Conservation (phyloP, 64 coral and sea anemone genomes). For the Pocillopora damicornis region DNA sequence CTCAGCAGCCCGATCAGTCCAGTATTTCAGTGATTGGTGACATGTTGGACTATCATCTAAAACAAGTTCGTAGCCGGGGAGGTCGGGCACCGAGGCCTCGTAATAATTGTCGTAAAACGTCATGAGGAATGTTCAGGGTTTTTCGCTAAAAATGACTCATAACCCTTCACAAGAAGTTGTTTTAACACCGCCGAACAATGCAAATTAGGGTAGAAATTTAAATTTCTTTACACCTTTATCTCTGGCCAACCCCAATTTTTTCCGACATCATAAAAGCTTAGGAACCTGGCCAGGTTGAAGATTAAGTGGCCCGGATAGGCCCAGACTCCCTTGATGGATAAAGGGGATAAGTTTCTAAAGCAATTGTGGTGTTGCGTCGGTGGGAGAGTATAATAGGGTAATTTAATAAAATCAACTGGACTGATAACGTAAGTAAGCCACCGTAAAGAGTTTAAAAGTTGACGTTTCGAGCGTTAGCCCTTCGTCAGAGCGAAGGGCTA, state of each 20-base stretch:
- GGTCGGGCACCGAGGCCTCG: slow-evolving; percentile 50
- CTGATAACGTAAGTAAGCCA: too few species aligned
- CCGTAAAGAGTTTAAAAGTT: too few species aligned
- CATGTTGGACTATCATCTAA: slow-evolving; percentile 83
- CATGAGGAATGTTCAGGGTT: slow-evolving; percentile 5
- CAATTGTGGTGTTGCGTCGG: too few species aligned
- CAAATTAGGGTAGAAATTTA: neutral
- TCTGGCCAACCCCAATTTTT: neutral
- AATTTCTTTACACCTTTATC: neutral
- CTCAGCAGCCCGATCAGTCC: slow-evolving; percentile 82
- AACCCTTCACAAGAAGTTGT: neutral
- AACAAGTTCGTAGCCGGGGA: slow-evolving; percentile 73
- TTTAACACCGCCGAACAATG: neutral
- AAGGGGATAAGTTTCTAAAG: too few species aligned
- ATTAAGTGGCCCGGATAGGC: too few species aligned
- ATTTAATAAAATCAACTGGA: too few species aligned
- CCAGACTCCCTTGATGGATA: neutral
- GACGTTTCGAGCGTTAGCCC: too few species aligned
- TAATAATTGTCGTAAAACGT: slow-evolving; percentile 87
- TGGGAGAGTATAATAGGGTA: too few species aligned
- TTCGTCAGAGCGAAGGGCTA: too few species aligned
- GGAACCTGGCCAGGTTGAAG: neutral
- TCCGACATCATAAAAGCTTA: slow-evolving; percentile 18
- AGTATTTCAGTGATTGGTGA: slow-evolving; percentile 85
- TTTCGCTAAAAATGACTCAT: neutral